Percentiles rank a stretch among this genome's conserved stretches.
Evolutionary conservation across 2,797 vertebrate genomes (phyloP).

Genomic region (Eospalax fontanierii): DNA sequence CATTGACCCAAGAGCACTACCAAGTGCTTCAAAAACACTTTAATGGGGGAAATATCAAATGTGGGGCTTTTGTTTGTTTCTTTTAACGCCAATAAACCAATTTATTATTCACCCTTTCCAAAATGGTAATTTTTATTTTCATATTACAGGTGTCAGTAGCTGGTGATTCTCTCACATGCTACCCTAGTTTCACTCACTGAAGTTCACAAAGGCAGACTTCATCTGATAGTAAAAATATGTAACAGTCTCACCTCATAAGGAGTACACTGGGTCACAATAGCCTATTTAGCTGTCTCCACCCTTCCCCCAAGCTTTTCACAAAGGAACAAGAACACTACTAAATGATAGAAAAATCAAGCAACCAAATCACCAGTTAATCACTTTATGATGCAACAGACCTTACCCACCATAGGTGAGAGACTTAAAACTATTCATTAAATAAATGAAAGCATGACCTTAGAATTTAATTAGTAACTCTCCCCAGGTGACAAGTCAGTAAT

Average conservation of each 20-base stretch:
- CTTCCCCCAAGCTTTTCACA: constrained; percentile 37
- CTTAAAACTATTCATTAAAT: constrained; percentile 86
- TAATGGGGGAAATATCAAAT: constrained; percentile 71
- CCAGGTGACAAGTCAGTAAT: constrained; percentile 81
- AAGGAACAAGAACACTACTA: constrained; percentile 85
- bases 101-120: constrained; percentile 78
- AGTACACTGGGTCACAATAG: constrained; percentile 86
- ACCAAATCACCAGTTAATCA: constrained; percentile 91
- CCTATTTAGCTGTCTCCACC: constrained; percentile 83
- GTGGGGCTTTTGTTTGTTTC: constrained; percentile 65
- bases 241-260: constrained; percentile 86
- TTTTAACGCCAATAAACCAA: constrained; percentile 83
- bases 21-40: constrained; percentile 80
- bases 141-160: constrained; percentile 77
- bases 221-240: constrained; percentile 85
- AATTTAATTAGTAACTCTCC: constrained; percentile 87
- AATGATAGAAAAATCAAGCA: constrained; percentile 88
- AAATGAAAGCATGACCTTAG: constrained; percentile 87
- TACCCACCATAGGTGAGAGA: constrained; percentile 73
- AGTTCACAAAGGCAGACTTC: constrained; percentile 87
- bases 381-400: constrained; percentile 85
- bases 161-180: constrained; percentile 76
- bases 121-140: constrained; percentile 81
- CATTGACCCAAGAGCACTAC: constrained; percentile 79
- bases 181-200: constrained; percentile 82